A percentile compares a stretch with the other conserved stretches of the same genome.
Evolutionary conservation across 2,797 vertebrate genomes (phyloP).

Genomic region (Microhierax caerulescens): DNA sequence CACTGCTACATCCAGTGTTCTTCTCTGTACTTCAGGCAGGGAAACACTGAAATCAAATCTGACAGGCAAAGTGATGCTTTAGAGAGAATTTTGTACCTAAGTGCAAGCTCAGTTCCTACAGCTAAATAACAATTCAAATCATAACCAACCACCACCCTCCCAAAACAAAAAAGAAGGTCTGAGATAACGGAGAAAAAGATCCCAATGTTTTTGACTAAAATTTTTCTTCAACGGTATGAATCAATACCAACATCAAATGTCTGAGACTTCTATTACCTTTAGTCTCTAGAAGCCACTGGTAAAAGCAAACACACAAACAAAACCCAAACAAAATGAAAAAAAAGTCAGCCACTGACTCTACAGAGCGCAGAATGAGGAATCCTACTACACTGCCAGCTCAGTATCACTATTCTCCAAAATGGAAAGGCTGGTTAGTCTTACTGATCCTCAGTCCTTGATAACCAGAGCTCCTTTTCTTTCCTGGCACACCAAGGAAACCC

Average conservation of each 20-base stretch:
- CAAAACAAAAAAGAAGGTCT: not conserved
- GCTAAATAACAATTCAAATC: not conserved
- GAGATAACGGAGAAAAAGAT: not conserved
- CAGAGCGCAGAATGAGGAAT: not conserved
- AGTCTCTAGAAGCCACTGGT: not conserved
- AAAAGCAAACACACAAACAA: not conserved
- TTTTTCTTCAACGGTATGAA: not conserved
- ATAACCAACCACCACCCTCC: not conserved
- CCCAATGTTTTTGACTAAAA: not conserved
- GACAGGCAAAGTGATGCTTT: not conserved
- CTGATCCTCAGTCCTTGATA: not conserved
- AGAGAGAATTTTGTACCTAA: not conserved
- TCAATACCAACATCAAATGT: not conserved
- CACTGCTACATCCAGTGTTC: constrained; percentile 92
- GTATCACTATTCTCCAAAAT: not conserved
- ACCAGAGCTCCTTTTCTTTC: not conserved
- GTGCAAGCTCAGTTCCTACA: not conserved
- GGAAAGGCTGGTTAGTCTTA: not conserved
- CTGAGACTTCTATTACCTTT: not conserved
- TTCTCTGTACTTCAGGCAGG: constrained; percentile 86
- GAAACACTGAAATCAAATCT: constrained; percentile 96
- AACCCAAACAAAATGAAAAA: not conserved
- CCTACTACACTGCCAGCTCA: not conserved
- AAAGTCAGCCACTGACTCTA: not conserved
- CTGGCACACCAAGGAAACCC: not conserved